phyloP scores from a whole-genome alignment of 2,888 invertebrate genomes.

The Hyposoter didymator region DNA sequence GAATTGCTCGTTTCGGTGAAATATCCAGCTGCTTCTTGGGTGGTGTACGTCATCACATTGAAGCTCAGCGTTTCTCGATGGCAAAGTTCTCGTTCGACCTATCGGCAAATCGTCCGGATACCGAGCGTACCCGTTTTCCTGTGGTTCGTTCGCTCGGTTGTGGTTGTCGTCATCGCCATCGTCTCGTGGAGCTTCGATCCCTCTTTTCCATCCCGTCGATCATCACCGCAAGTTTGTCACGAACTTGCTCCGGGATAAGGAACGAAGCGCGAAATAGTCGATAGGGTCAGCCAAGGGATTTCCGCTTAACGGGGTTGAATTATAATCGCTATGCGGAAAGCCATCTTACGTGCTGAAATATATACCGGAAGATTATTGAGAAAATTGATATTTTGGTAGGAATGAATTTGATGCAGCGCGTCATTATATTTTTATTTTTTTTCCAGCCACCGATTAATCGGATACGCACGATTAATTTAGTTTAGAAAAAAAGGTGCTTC shows the following conservation, averaged over 20 bases:
- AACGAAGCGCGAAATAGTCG: constrained; percentile 59
- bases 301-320: constrained; percentile 54
- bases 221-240: constrained; percentile 68
- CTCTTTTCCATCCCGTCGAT: constrained; percentile 60
- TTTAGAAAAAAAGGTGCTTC: constrained; percentile 12
- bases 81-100: constrained; percentile 49
- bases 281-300: constrained; percentile 63
- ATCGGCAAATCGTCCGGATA: constrained; percentile 67
- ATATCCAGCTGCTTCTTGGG: constrained; percentile 52
- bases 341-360: not conserved
- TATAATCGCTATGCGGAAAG: constrained; percentile 47
- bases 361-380: not conserved
- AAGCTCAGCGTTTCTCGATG: constrained; percentile 54
- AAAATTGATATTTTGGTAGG: not conserved
- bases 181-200: constrained; percentile 21
- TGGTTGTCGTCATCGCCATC: constrained; percentile 29
- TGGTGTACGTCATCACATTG: constrained; percentile 64
- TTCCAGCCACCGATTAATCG: constrained; percentile 28
- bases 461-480: constrained; percentile 41
- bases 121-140: constrained; percentile 59
- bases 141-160: constrained; percentile 56
- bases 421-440: not conserved
- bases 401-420: not conserved
- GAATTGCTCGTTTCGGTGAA: constrained; percentile 53
- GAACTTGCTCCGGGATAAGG: constrained; percentile 55